Evolutionary conservation across 2,113 vertebrate species (phyloP).

Genomic region (Crotophaga sulcirostris): DNA sequence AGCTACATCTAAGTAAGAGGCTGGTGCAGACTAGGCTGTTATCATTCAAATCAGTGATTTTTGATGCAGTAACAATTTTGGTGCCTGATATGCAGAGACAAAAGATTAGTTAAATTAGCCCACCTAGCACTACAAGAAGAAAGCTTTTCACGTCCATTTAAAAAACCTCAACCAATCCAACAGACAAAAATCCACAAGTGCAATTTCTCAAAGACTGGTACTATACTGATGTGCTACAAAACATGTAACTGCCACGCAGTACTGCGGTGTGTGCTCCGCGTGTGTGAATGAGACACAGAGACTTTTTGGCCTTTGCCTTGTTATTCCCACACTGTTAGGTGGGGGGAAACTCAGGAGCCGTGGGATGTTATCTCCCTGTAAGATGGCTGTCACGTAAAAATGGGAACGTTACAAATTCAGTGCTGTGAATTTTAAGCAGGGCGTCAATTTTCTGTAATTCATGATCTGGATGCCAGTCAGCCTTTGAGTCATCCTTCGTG

Average conservation of each 20-base stretch:
- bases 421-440: constrained; percentile 56
- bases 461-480: constrained; percentile 7
- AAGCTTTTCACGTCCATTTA: not conserved
- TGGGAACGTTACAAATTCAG: not conserved
- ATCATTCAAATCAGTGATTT: not conserved
- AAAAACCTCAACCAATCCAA: too few species aligned
- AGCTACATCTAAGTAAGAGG: not conserved
- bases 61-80: not conserved
- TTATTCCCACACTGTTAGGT: not conserved
- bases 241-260: not conserved
- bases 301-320: constrained; percentile 14
- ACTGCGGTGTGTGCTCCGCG: not conserved
- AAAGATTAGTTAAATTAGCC: not conserved
- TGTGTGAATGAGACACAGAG: not conserved
- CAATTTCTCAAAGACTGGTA: not conserved
- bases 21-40: not conserved
- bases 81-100: not conserved
- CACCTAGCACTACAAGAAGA: not conserved
- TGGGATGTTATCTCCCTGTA: not conserved
- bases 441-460: constrained; percentile 32
- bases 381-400: constrained; percentile 15
- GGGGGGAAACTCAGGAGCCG: not conserved
- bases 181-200: fast-evolving
- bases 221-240: not conserved
- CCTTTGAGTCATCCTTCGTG: constrained; percentile 21